Evolutionary conservation across 2,797 vertebrate genomes (phyloP).

Genomic region (Mastacembelus armatus): DNA sequence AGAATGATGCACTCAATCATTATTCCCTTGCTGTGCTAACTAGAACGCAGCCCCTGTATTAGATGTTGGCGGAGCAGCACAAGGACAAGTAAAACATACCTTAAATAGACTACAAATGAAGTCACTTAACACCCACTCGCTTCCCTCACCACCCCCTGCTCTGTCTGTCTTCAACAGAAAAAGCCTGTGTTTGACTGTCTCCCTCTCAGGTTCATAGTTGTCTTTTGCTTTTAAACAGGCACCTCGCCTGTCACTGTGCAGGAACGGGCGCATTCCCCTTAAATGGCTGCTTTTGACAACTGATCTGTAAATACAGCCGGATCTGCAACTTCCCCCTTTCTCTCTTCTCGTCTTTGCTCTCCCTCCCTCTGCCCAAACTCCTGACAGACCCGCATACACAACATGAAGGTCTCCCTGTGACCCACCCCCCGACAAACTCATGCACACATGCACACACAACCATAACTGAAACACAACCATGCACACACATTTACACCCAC

Average conservation of each 20-base stretch:
- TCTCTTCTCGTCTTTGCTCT: conserved; percentile 67
- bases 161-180: conserved; percentile 78
- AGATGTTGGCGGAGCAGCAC: conserved; percentile 73
- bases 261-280: conserved; percentile 79
- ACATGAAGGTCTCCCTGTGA: conserved; percentile 66
- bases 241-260: conserved; percentile 75
- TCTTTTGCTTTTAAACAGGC: conserved; percentile 82
- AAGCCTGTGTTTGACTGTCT: conserved; percentile 78
- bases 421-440: conserved; percentile 25
- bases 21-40: conserved; percentile 68
- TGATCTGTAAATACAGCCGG: conserved; percentile 99
- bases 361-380: conserved; percentile 65
- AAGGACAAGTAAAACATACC: conserved; percentile 83
- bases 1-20: conserved; percentile 61
- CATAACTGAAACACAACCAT: conserved; percentile 73
- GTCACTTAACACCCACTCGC: conserved; percentile 81
- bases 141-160: conserved; percentile 74
- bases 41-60: conserved; percentile 61
- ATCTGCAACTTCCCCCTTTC: conserved; percentile 89
- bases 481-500: conserved; percentile 89
- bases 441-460: not conserved
- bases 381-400: conserved; percentile 81
- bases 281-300: conserved; percentile 96
- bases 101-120: conserved; percentile 86
- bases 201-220: conserved; percentile 77